A percentile compares a stretch with the other conserved stretches of the same genome.
Conservation (phyloP, 2,113 vertebrate genomes). For the Beaufortia kweichowensis region DNA sequence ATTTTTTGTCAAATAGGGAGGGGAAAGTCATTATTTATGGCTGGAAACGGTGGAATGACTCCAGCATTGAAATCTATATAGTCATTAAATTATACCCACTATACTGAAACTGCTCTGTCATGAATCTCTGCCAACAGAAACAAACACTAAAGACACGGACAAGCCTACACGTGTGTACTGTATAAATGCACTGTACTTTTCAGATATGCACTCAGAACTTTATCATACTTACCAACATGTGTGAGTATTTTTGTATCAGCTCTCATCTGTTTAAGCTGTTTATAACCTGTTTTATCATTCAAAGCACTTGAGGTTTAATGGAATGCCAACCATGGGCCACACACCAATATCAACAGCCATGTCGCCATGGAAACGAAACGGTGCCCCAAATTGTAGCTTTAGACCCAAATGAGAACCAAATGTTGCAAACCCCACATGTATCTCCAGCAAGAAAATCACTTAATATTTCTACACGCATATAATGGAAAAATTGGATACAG, state of each 20-base stretch:
- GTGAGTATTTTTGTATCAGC: constrained; percentile 41
- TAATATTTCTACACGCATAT: constrained; percentile 29
- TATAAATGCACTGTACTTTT: no score
- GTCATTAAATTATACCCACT: constrained; percentile 52
- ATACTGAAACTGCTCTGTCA: constrained; percentile 59
- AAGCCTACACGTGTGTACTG: constrained; percentile 4
- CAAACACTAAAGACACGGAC: constrained; percentile 14
- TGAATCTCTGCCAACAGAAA: constrained; percentile 24
- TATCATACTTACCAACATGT: constrained; percentile 25
- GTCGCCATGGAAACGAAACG: constrained; percentile 1
- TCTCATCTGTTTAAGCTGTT: constrained; percentile 40
- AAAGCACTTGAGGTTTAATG: constrained; percentile 10
- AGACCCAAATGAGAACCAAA: constrained; percentile 40
- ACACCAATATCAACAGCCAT: constrained; percentile 5
- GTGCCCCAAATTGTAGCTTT: background rate
- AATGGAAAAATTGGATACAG: constrained; percentile 31
- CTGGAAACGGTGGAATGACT: constrained; percentile 58
- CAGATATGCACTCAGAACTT: background rate
- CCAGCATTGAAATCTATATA: constrained; percentile 53
- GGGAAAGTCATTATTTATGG: constrained; percentile 51
- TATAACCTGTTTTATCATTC: constrained; percentile 39
- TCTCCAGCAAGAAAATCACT: constrained; percentile 27
- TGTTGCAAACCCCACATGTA: constrained; percentile 21
- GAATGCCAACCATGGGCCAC: constrained; percentile 30
- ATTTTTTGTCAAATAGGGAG: constrained; percentile 53